Base-by-base conservation (phyloP, 1,140 invertebrate species). In the Euborellia annulipes region DNA sequence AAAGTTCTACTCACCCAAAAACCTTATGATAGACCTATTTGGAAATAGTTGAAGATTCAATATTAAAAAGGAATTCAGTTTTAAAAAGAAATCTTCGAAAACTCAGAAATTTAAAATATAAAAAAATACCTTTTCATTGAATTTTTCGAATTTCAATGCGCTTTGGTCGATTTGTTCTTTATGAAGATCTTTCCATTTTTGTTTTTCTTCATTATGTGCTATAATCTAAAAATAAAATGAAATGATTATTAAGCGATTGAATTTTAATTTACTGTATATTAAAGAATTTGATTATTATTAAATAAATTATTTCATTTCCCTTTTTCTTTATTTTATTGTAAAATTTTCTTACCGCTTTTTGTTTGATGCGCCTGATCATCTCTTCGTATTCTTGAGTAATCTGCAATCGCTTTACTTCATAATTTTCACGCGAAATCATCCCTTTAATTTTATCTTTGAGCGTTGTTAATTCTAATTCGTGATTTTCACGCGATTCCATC, bases 101-200 rank as follows among this genome's bases (percentile, higher is more conserved):
- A n/a, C n/a, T n/a, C n/a, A n/a, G n/a, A n/a, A n/a, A n/a, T n/a
- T n/a, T n/a, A n/a, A n/a, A n/a, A n/a, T n/a, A n/a, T 69, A 62
- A 8, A 57, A 45, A 41, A 66, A 68, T 45, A 71, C 55, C 43
- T 60, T 55, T 17, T 47, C 40, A 21, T 65, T 60, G 47, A 71
- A 56, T 6, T 59, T 55, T 3, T 63, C 58, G 45, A 68, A 62
- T 48, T 62, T 67, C 48, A 70, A 62, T 36, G 65, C 61, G 41
- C 67, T 55, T 14, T 56, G 54, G 13, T 59, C 55, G 44, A 73
- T 69, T 51, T 74, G 70, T 40, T 73, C 68, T 38, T 63, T 60
- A 44, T 69, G 70, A 6, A 74, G 48, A 27, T 27, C 23, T 27
- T 27, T 27, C 23, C 23, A 27, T 57, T 72, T 61, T 3, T 39